Evolutionary conservation across 2,797 vertebrate species (phyloP).

Genomic region (Rhyacichthys aspro): DNA sequence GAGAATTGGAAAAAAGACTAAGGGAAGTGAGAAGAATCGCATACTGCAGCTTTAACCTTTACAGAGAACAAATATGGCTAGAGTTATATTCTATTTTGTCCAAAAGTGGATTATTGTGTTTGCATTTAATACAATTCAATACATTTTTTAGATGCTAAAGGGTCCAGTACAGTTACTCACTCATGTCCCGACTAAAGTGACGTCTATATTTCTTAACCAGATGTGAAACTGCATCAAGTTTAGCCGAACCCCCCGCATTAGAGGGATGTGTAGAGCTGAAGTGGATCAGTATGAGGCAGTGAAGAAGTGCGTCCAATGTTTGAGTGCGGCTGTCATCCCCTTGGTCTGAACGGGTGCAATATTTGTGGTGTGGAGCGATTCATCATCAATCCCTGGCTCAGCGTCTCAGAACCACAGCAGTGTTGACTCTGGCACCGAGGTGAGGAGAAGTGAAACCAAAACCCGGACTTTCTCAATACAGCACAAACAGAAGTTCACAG

Average conservation of each 20-base stretch:
- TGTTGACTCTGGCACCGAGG: constrained; percentile 73
- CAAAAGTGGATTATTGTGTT: background rate
- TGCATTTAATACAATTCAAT: constrained; percentile 2
- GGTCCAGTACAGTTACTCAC: background rate
- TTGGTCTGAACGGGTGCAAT: constrained; percentile 47
- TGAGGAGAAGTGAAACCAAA: constrained; percentile 66
- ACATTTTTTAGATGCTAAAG: constrained; percentile 5
- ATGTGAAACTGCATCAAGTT: constrained; percentile 33
- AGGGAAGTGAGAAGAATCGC: too few species aligned
- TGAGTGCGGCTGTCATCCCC: constrained; percentile 65
- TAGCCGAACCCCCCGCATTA: constrained; percentile 17
- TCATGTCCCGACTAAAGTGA: constrained; percentile 19
- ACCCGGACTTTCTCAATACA: constrained; percentile 55
- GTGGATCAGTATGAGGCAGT: constrained; percentile 51
- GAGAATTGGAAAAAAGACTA: background rate
- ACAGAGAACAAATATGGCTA: too few species aligned
- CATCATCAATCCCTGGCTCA: constrained; percentile 54
- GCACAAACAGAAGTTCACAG: constrained; percentile 39
- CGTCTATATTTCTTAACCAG: constrained; percentile 18
- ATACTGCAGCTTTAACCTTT: too few species aligned
- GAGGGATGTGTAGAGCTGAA: constrained; percentile 33
- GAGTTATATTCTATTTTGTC: background rate
- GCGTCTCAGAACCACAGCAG: constrained; percentile 58
- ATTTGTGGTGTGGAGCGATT: constrained; percentile 56
- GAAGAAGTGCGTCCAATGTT: constrained; percentile 35